These are phyloP conservation scores for Aleiodes sp. DNA, from an alignment of 1,140 invertebrate genomes.

Conservation along the genomic window DNA sequence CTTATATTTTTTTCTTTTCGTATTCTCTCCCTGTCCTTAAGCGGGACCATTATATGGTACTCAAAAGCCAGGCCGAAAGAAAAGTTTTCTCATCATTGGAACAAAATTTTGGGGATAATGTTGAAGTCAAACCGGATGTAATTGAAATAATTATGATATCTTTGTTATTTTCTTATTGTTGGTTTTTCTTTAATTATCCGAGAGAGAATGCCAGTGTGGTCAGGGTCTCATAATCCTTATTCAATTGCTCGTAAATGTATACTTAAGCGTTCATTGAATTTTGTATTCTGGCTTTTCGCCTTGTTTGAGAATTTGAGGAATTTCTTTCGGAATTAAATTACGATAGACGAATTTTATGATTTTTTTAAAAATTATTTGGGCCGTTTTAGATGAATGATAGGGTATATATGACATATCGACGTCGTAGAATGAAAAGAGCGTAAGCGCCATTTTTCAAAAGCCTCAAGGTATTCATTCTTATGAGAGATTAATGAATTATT, in stretches of 20 bases:
- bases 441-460: no score
- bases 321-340: no score
- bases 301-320: no score
- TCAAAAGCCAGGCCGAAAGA: neutral
- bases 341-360: no score
- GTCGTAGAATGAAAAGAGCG: no score
- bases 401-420: no score
- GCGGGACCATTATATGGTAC: neutral
- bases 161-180: neutral
- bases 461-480: no score
- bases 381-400: no score
- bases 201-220: neutral
- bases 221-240: neutral
- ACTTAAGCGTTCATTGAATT: no score
- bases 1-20: constrained; percentile 11
- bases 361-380: no score
- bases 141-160: constrained; percentile 7
- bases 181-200: neutral
- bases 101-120: neutral
- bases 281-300: no score
- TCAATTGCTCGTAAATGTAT: neutral
- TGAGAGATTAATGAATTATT: no score
- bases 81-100: neutral
- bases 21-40: neutral
- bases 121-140: constrained; percentile 8